A percentile compares a stretch with the other conserved stretches of the same genome.
Evolutionary conservation across 1,140 invertebrate genomes (phyloP).

Genomic region (Gonioctena quinquepunctata): DNA sequence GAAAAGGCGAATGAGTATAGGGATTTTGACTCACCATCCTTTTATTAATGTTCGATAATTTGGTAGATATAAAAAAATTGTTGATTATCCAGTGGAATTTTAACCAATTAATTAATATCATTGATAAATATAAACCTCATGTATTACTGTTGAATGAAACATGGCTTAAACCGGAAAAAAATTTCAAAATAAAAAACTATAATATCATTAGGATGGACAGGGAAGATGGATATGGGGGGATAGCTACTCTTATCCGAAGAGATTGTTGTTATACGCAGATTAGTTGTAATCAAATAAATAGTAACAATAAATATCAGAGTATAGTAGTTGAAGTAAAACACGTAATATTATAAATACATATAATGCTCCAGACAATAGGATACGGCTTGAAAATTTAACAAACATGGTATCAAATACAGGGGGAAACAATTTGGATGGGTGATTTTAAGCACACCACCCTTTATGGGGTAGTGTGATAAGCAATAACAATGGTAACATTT

Average conservation of each 20-base stretch:
- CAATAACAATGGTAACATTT: constrained; percentile 3
- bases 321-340: background rate
- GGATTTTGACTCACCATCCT: background rate
- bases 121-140: background rate
- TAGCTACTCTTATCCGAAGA: constrained; percentile 14
- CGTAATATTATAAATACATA: constrained; percentile 15
- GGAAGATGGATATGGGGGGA: constrained; percentile 26
- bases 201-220: constrained; percentile 17
- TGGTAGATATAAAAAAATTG: background rate
- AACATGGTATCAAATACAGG: background rate
- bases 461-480: background rate
- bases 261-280: background rate
- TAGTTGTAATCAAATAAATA: background rate
- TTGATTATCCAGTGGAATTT: constrained; percentile 18
- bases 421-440: background rate
- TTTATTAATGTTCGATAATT: background rate
- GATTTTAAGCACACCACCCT: constrained; percentile 16
- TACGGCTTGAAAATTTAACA: background rate
- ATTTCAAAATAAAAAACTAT: constrained; percentile 14
- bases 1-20: background rate
- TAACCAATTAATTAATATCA: background rate
- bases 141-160: constrained; percentile 23
- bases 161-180: constrained; percentile 18
- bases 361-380: background rate
- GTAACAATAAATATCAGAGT: background rate